Evolutionary conservation across 2,113 vertebrate species (phyloP).

Genomic region (Nesoenas mayeri): DNA sequence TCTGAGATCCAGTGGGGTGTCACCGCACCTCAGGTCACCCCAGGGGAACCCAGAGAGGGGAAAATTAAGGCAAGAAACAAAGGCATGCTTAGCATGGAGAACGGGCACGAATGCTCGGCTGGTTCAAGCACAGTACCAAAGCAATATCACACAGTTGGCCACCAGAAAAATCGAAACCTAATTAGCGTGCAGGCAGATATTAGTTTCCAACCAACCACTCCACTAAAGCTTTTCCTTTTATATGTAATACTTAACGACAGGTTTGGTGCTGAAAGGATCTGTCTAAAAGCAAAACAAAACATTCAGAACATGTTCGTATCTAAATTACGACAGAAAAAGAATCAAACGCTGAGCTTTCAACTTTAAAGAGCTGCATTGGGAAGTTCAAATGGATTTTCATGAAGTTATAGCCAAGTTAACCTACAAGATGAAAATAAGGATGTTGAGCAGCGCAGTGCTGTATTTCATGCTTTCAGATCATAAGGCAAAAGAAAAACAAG

Average conservation of each 20-base stretch:
- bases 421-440: neutral
- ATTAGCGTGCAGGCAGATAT: neutral
- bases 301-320: neutral
- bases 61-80: neutral
- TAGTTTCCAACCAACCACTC: neutral
- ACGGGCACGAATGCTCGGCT: neutral
- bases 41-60: neutral
- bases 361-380: neutral
- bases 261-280: neutral
- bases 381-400: neutral
- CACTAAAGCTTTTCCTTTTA: neutral
- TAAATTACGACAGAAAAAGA: neutral
- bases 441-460: neutral
- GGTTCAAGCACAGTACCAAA: neutral
- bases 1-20: neutral
- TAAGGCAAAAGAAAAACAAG: neutral
- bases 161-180: neutral
- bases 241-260: neutral
- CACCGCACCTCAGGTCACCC: neutral
- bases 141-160: neutral
- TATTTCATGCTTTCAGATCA: neutral
- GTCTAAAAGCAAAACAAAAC: neutral
- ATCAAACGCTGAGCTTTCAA: neutral
- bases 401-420: neutral
- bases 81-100: neutral